Evolutionary conservation across 2,888 invertebrate genomes (phyloP).

Genomic region (Drosophila neutralis): DNA sequence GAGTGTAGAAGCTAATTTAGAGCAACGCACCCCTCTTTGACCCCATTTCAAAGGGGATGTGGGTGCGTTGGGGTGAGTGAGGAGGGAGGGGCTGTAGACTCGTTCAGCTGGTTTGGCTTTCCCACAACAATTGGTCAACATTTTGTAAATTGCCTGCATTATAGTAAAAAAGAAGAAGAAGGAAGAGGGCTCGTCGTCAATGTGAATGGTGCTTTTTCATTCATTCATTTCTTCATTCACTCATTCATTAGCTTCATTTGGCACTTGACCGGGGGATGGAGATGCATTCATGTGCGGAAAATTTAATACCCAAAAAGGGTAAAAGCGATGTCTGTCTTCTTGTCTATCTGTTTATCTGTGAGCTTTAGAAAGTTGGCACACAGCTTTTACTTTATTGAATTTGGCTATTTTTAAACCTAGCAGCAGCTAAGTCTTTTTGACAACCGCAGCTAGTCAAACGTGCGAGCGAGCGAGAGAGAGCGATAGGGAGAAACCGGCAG

Average conservation of each 20-base stretch:
- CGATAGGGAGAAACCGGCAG: background rate
- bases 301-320: slow-evolving; percentile 5
- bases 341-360: background rate
- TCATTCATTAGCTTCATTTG: slow-evolving; percentile 49
- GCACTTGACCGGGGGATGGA: slow-evolving; percentile 8
- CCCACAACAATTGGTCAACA: slow-evolving; percentile 35
- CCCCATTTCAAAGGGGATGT: background rate
- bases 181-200: slow-evolving; percentile 12
- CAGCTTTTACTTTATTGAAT: slow-evolving; percentile 59
- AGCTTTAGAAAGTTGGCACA: slow-evolving; percentile 36
- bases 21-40: background rate
- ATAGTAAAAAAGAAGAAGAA: slow-evolving; percentile 23
- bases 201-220: slow-evolving; percentile 28
- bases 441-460: slow-evolving; percentile 8
- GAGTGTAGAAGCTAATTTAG: background rate
- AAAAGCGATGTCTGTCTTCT: slow-evolving; percentile 2
- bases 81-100: background rate
- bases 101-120: background rate
- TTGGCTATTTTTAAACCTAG: slow-evolving; percentile 37
- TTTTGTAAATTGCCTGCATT: slow-evolving; percentile 59
- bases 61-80: background rate
- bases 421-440: slow-evolving; percentile 34
- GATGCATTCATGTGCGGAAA: slow-evolving; percentile 42
- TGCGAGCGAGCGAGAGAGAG: background rate
- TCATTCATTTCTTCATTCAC: background rate